Base-by-base conservation (phyloP, 1,140 invertebrate genomes). In the Luehdorfia chinensis region DNA sequence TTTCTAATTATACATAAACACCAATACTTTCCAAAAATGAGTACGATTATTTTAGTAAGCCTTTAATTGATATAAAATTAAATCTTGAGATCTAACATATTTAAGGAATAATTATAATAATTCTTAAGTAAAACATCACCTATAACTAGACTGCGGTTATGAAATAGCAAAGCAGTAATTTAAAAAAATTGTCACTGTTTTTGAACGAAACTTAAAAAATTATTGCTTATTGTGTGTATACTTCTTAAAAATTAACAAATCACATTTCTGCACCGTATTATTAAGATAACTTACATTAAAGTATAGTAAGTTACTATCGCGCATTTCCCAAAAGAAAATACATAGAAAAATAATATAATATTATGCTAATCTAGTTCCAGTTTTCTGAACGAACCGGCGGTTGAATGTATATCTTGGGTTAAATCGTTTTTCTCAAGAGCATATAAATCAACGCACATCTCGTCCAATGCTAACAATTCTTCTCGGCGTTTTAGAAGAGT, bases 301-400 rank as follows among this genome's bases (percentile, higher is more conserved):
- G 9, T 27, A 27, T 8, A 27, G 7, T 27, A 8, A 4, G 7
- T 21, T 21, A 27, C 9, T 27, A 8, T 27, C 6, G 1, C 7
- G 3, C 19, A 27, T 7, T 27, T 27, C 9, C 9, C 23, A 27
- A 6, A 6, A n/a, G 9, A 2, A n/a, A 8, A n/a, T 27, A 8
- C 7, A 27, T 27, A 4, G 19, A 21, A 27, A 41, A 0, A 27
- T 27, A 27, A 27, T n/a, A 23, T 11, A 13, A 7, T 6, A 27
- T 27, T 23, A 51, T 4, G 33, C 11, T 90, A 95, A 84, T 95
- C 94, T n/a, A 95, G 90, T 78, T 94, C 92, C 30, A 95, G 79
- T 85, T 94, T 94, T 65, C 94, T 90, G 74, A 95, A 95, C 34
- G 92, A 94, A 16, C 94, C 94, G 47, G 91, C 90, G 9, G 94